Conservation (phyloP, 2,797 vertebrate genomes). For the Ctenopoma multispine region DNA sequence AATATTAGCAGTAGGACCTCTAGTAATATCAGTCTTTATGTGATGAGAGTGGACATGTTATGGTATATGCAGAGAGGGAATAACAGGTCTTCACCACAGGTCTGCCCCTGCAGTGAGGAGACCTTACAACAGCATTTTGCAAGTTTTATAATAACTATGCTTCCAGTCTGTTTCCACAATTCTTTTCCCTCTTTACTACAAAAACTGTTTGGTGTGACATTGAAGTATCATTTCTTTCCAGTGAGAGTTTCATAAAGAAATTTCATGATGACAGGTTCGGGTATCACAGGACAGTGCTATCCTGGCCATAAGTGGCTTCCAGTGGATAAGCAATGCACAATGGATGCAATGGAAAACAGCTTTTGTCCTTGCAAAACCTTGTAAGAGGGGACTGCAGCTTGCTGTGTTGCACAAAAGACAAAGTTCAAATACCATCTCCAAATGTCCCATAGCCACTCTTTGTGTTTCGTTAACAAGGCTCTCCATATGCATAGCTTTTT, state of each 20-base stretch:
- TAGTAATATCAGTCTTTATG: slow-evolving; percentile 30
- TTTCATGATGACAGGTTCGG: slow-evolving; percentile 54
- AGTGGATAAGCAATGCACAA: slow-evolving; percentile 44
- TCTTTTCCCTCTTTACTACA: background rate
- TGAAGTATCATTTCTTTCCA: slow-evolving; percentile 20
- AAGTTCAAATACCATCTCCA: background rate
- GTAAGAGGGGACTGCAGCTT: background rate
- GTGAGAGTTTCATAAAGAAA: slow-evolving; percentile 39
- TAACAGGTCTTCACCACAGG: background rate
- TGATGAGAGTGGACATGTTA: slow-evolving; percentile 16
- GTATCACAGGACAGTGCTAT: slow-evolving; percentile 49
- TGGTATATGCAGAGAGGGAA: background rate
- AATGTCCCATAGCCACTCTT: slow-evolving; percentile 3
- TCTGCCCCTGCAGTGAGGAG: background rate
- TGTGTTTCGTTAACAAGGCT: slow-evolving; percentile 6
- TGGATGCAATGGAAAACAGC: slow-evolving; percentile 49
- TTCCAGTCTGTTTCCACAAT: background rate
- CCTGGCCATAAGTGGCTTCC: slow-evolving; percentile 54
- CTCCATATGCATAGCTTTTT: background rate
- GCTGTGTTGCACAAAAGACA: slow-evolving; percentile 26
- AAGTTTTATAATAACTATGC: slow-evolving; percentile 42
- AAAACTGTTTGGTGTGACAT: slow-evolving; percentile 13
- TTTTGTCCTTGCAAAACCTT: slow-evolving; percentile 20
- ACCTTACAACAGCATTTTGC: slow-evolving; percentile 18
- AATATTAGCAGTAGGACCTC: slow-evolving; percentile 14